Evolutionary conservation across 2,888 invertebrate genomes (phyloP).

Genomic region (Scaptomyza flava): DNA sequence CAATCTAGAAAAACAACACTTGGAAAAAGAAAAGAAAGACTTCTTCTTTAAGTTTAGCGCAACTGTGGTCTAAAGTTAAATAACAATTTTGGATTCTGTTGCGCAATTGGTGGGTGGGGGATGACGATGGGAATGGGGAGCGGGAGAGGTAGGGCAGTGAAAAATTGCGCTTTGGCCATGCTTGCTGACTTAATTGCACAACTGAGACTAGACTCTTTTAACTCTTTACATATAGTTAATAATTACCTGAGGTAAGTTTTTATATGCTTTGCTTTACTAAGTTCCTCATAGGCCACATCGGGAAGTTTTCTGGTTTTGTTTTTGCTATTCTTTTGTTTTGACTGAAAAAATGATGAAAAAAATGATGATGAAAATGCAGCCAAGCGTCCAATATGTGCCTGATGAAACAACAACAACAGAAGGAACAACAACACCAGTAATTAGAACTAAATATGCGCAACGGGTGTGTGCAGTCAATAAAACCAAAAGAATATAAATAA

Average conservation of each 20-base stretch:
- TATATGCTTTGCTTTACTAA: conserved; percentile 17
- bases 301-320: conserved; percentile 17
- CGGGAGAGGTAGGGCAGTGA: not conserved
- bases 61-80: conserved; percentile 41
- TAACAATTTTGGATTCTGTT: conserved; percentile 44
- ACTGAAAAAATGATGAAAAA: conserved; percentile 76
- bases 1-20: conserved; percentile 10
- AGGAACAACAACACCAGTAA: conserved; percentile 26
- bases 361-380: conserved; percentile 71
- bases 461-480: conserved; percentile 67
- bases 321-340: conserved; percentile 54
- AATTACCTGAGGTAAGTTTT: conserved; percentile 41
- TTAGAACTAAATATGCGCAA: conserved; percentile 38
- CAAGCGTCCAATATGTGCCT: conserved; percentile 67
- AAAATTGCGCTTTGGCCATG: conserved; percentile 66
- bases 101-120: conserved; percentile 16
- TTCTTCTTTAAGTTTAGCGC: conserved; percentile 7
- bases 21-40: not conserved
- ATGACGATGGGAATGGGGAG: not conserved
- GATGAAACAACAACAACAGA: conserved; percentile 50
- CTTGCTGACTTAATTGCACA: conserved; percentile 67
- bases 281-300: conserved; percentile 43
- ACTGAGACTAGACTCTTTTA: conserved; percentile 38
- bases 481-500: conserved; percentile 48
- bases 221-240: conserved; percentile 18